Percentiles rank a stretch among this genome's conserved stretches.
phyloP scores from a whole-genome alignment of 2,113 vertebrate genomes.

The Crocuta crocuta region DNA sequence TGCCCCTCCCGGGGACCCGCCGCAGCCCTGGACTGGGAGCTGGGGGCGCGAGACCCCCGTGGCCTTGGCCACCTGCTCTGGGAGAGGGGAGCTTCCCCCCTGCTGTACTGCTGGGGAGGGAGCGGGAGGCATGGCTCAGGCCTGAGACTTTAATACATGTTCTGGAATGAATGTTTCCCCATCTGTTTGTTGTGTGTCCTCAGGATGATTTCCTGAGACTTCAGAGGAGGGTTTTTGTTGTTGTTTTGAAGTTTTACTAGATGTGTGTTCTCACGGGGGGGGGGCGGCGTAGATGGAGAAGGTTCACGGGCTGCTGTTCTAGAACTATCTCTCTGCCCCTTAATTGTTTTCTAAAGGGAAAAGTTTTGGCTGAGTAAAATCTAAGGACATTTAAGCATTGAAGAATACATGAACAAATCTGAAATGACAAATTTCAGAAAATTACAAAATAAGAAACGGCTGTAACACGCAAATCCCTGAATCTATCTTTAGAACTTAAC shows the following conservation, averaged over 20 bases:
- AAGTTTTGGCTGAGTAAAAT: neutral
- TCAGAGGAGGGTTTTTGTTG: neutral
- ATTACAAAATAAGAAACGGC: neutral
- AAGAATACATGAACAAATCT: neutral
- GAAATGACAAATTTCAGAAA: neutral
- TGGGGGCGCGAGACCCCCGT: rapidly evolving
- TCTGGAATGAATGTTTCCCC: neutral
- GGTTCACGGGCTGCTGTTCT: neutral
- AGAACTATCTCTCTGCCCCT: neutral
- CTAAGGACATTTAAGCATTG: neutral
- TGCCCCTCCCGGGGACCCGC: neutral
- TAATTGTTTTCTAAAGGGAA: neutral
- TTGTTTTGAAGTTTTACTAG: neutral
- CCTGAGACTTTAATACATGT: neutral
- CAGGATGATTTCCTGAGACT: neutral
- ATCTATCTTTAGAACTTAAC: neutral
- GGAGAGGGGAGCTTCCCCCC: neutral
- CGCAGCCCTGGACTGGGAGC: neutral
- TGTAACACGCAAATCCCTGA: neutral
- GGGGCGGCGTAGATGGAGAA: neutral
- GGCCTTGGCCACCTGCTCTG: neutral
- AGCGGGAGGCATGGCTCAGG: neutral
- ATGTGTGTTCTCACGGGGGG: neutral
- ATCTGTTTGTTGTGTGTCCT: neutral
- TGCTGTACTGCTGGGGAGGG: neutral